Conservation (phyloP, 2,888 invertebrate species). For the Aphidoletes aphidimyza region DNA sequence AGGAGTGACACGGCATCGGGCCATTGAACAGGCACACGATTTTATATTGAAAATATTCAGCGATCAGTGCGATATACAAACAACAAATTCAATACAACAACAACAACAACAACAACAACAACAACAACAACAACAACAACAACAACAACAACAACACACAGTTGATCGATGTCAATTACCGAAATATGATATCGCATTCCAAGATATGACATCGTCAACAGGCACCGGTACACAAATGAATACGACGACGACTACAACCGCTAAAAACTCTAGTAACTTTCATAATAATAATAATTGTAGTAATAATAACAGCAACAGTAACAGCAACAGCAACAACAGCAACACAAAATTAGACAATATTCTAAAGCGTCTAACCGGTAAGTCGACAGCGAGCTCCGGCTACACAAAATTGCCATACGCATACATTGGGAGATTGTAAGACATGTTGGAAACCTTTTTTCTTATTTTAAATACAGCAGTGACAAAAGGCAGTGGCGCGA, state of each 20-base stretch:
- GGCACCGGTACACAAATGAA: not conserved
- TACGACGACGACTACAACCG: conserved; percentile 19
- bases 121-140: not conserved
- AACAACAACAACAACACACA: not conserved
- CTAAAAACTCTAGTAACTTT: conserved; percentile 20
- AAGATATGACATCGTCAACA: conserved; percentile 52
- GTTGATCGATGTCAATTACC: conserved; percentile 46
- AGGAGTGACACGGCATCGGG: not conserved
- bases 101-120: not conserved
- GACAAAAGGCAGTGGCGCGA: conserved; percentile 17
- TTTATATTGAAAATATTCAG: conserved; percentile 49
- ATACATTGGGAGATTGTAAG: too few species aligned
- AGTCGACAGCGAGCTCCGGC: conserved; percentile 3
- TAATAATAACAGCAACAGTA: too few species aligned
- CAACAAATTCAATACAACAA: too few species aligned
- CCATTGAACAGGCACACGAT: conserved; percentile 49
- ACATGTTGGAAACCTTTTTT: not conserved
- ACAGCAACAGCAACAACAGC: conserved; percentile 61
- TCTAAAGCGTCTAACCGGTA: conserved; percentile 41
- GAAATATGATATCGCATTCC: conserved; percentile 46
- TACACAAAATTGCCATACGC: too few species aligned
- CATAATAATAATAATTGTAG: conserved; percentile 60
- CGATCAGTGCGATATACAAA: conserved; percentile 47
- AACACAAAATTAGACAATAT: conserved; percentile 55
- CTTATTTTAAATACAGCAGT: conserved; percentile 69